A percentile compares a stretch with the other conserved stretches of the same genome.
Conservation (phyloP, 2,888 invertebrate genomes). For the Tetanocera ferruginea region DNA sequence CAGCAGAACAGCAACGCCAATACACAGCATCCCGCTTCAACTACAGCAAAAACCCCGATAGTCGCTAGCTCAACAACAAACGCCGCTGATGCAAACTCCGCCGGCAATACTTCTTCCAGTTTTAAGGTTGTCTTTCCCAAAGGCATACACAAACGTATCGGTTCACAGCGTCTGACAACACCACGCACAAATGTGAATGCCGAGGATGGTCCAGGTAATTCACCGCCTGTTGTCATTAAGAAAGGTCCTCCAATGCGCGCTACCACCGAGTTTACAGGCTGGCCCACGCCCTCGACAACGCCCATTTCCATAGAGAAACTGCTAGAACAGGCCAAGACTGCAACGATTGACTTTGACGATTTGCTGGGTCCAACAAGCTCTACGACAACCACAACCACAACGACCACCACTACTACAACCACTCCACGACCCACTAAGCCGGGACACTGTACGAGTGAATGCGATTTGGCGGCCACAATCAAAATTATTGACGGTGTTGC, state of each 20-base stretch:
- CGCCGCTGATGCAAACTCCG: slow-evolving; percentile 56
- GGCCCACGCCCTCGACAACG: slow-evolving; percentile 90
- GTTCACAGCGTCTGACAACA: slow-evolving; percentile 71
- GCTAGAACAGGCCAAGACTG: slow-evolving; percentile 77
- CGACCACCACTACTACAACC: slow-evolving; percentile 80
- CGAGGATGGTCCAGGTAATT: slow-evolving; percentile 70
- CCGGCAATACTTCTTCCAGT: slow-evolving; percentile 66
- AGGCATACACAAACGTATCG: slow-evolving; percentile 73
- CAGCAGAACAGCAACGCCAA: slow-evolving; percentile 47
- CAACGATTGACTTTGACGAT: slow-evolving; percentile 72
- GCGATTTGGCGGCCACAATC: slow-evolving; percentile 88
- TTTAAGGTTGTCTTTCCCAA: slow-evolving; percentile 85
- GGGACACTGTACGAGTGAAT: slow-evolving; percentile 82
- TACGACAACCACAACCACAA: slow-evolving; percentile 74
- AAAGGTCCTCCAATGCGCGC: slow-evolving; percentile 90
- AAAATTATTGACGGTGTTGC: slow-evolving; percentile 84
- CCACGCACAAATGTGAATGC: slow-evolving; percentile 70
- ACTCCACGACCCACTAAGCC: slow-evolving; percentile 81
- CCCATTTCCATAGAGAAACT: slow-evolving; percentile 88
- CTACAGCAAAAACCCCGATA: slow-evolving; percentile 48
- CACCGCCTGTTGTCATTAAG: slow-evolving; percentile 78
- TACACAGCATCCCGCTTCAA: slow-evolving; percentile 51
- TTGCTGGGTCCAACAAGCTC: slow-evolving; percentile 68
- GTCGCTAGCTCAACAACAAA: slow-evolving; percentile 46
- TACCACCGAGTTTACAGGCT: slow-evolving; percentile 91